These are phyloP conservation scores for Cottoperca gobio DNA, from an alignment of 2,797 vertebrate genomes.

Conservation along the genomic window DNA sequence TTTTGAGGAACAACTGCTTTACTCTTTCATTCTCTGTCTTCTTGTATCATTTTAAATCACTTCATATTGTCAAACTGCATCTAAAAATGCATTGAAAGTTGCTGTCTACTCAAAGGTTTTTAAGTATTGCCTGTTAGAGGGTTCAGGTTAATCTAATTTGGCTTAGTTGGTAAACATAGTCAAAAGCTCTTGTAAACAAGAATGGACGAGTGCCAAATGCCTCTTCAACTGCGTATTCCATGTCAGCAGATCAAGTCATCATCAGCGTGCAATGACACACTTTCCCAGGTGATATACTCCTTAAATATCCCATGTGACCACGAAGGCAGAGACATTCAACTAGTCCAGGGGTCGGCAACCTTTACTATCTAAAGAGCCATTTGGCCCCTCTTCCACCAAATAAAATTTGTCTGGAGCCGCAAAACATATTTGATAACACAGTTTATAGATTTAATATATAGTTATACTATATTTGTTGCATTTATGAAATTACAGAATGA, in stretches of 20 bases:
- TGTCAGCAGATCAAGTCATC: not conserved
- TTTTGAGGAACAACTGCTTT: slow-evolving; percentile 21
- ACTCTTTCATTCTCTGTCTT: slow-evolving; percentile 7
- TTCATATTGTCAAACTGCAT: slow-evolving; percentile 2
- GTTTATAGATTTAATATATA: too few relatives aligned
- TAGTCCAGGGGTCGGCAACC: too few relatives aligned
- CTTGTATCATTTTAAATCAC: slow-evolving; percentile 12
- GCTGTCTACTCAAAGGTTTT: not conserved
- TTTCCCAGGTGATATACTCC: not conserved
- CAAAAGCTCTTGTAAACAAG: not conserved
- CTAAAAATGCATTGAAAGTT: not conserved
- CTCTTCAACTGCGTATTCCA: not conserved
- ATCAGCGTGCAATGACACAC: too few relatives aligned
- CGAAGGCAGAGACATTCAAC: too few relatives aligned
- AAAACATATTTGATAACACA: too few relatives aligned
- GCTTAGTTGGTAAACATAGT: not conserved
- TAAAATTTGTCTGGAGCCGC: too few relatives aligned
- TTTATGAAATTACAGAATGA: too few relatives aligned
- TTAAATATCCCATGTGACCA: not conserved
- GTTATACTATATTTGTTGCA: too few relatives aligned
- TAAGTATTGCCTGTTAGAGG: not conserved
- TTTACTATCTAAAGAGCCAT: too few relatives aligned
- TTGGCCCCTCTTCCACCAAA: too few relatives aligned
- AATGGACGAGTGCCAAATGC: not conserved
- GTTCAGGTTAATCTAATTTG: not conserved